These are phyloP conservation scores for Popillia japonica DNA, from an alignment of 1,140 invertebrate genomes.

Conservation along the genomic window DNA sequence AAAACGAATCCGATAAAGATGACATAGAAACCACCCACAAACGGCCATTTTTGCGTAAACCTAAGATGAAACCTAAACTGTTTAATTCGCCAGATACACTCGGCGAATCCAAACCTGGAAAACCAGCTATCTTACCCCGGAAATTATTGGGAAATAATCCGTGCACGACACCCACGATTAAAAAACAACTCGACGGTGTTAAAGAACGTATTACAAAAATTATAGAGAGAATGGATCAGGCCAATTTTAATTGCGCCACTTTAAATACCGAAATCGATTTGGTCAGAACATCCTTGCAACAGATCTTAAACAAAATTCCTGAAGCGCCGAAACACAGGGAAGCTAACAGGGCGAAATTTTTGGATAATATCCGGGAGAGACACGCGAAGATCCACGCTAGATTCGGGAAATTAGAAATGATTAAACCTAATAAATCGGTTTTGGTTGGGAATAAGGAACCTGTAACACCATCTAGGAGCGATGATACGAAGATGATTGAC, in stretches of 20 bases:
- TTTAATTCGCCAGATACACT: not conserved
- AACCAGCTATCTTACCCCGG: not conserved
- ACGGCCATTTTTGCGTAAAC: not conserved
- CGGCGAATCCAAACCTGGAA: not conserved
- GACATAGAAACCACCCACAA: not conserved
- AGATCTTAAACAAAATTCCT: not conserved
- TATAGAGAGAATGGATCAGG: not conserved
- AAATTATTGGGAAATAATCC: not conserved
- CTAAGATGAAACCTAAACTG: not conserved
- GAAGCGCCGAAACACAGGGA: not conserved
- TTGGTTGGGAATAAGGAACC: not conserved
- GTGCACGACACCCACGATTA: not conserved
- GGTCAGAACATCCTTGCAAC: not conserved
- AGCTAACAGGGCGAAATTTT: not conserved
- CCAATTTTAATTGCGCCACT: not conserved
- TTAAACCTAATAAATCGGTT: not conserved
- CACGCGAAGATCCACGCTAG: constrained; percentile 16
- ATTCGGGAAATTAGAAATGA: not conserved
- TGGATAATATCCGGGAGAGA: not conserved
- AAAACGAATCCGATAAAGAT: not conserved
- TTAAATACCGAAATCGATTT: not conserved
- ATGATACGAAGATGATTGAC: not conserved
- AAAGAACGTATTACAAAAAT: not conserved
- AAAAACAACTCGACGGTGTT: not conserved
- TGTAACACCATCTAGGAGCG: no score